phyloP scores from a whole-genome alignment of 2,797 vertebrate genomes.

The Distichodus sexfasciatus region DNA sequence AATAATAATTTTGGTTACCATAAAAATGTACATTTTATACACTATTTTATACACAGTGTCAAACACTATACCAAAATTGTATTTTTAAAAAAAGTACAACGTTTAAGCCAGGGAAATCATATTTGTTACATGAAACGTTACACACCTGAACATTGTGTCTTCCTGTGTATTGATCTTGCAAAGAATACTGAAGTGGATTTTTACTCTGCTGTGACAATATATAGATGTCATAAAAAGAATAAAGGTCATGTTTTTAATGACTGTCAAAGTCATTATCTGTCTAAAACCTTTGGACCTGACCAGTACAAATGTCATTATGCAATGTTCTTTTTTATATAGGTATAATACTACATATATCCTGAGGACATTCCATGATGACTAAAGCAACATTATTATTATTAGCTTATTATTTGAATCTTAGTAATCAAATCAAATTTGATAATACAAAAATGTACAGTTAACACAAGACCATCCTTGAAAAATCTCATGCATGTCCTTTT shows the following conservation, averaged over 20 bases:
- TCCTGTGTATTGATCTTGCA: slow-evolving; percentile 34
- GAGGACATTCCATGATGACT: too few relatives aligned
- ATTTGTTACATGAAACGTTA: neutral
- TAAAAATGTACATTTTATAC: neutral
- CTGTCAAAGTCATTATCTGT: too few relatives aligned
- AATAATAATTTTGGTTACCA: neutral
- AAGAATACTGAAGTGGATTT: neutral
- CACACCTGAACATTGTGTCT: slow-evolving; percentile 69
- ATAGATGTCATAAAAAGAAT: slow-evolving; percentile 46
- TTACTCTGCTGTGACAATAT: neutral
- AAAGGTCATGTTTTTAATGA: slow-evolving; percentile 65
- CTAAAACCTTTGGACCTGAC: slow-evolving; percentile 61
- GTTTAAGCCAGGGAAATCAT: neutral
- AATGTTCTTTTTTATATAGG: too few relatives aligned
- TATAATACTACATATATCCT: too few relatives aligned
- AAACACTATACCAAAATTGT: too few relatives aligned
- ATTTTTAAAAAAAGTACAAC: neutral
- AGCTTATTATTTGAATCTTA: too few relatives aligned
- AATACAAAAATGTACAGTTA: neutral
- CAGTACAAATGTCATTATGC: neutral
- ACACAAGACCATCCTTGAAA: neutral
- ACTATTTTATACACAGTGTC: too few relatives aligned
- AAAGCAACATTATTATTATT: too few relatives aligned
- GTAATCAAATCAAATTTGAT: neutral
- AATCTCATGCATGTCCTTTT: neutral